Conservation (phyloP, 1,140 invertebrate genomes). For the Cardiocondyla obscurior region DNA sequence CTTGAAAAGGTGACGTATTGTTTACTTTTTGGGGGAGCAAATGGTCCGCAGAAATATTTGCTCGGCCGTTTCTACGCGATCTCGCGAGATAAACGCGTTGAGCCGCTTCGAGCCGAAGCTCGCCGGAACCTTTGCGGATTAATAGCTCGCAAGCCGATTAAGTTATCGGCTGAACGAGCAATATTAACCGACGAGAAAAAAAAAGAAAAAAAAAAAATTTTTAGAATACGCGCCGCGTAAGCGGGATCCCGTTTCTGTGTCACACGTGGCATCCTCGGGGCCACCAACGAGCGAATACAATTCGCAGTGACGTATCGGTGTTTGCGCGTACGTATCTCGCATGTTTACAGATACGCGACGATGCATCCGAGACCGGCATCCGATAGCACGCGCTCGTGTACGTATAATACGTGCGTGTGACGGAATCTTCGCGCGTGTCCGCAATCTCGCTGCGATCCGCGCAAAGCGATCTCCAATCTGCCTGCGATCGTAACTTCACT, state of each 20-base stretch:
- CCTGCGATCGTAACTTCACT: background rate
- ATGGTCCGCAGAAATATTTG: background rate
- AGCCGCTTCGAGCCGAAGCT: background rate
- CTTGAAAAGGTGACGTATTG: background rate
- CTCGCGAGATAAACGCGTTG: background rate
- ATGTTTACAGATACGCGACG: constrained; percentile 40
- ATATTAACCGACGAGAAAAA: background rate
- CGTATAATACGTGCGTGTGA: background rate
- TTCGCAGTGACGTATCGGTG: constrained; percentile 38
- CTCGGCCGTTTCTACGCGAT: background rate
- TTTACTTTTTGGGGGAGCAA: background rate
- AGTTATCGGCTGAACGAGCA: background rate
- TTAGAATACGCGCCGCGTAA: background rate
- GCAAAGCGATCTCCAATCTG: background rate
- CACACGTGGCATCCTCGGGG: background rate
- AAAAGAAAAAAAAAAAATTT: background rate
- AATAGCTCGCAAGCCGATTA: background rate
- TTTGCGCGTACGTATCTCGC: background rate
- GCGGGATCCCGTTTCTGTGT: background rate
- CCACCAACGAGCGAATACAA: constrained; percentile 8
- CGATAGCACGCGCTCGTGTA: background rate
- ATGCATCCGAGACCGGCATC: constrained; percentile 5
- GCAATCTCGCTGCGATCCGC: background rate
- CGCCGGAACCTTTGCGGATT: background rate
- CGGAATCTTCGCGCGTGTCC: background rate